Conservation (phyloP, 2,113 vertebrate species). For the Hypanus sabinus region DNA sequence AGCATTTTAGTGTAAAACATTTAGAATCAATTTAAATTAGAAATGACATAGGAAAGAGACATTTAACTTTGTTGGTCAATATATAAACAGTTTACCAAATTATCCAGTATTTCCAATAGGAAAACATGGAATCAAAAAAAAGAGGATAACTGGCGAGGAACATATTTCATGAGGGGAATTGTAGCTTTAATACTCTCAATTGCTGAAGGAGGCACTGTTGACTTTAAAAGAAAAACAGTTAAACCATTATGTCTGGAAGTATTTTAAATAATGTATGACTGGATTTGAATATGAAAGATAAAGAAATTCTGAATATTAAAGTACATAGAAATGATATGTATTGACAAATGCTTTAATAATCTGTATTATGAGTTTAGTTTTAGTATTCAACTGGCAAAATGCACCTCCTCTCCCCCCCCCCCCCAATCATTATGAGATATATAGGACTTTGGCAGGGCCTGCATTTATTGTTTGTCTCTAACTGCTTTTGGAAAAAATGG, state of each 20-base stretch:
- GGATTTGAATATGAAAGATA: neutral
- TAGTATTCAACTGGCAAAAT: neutral
- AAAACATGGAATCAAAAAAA: neutral
- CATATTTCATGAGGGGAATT: neutral
- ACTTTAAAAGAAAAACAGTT: neutral
- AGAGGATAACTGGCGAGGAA: neutral
- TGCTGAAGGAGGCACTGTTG: slow-evolving; percentile 19
- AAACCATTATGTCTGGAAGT: neutral
- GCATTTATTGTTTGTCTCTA: no score
- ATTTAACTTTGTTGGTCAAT: neutral
- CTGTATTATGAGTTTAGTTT: neutral
- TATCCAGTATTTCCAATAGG: neutral
- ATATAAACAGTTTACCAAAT: neutral
- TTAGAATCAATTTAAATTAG: neutral
- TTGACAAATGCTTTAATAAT: neutral
- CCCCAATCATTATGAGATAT: no score
- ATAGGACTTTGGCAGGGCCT: no score
- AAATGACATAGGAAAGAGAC: slow-evolving; percentile 20
- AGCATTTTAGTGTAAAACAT: neutral
- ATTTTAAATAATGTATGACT: neutral
- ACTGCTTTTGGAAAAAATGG: no score
- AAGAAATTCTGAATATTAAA: neutral
- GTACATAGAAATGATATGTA: neutral
- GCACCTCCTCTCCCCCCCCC: no score
- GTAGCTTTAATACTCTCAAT: neutral